A percentile compares a stretch with the other conserved stretches of the same genome.
Evolutionary conservation across 1,140 invertebrate genomes (phyloP).

Genomic region (Rhysida immarginata): DNA sequence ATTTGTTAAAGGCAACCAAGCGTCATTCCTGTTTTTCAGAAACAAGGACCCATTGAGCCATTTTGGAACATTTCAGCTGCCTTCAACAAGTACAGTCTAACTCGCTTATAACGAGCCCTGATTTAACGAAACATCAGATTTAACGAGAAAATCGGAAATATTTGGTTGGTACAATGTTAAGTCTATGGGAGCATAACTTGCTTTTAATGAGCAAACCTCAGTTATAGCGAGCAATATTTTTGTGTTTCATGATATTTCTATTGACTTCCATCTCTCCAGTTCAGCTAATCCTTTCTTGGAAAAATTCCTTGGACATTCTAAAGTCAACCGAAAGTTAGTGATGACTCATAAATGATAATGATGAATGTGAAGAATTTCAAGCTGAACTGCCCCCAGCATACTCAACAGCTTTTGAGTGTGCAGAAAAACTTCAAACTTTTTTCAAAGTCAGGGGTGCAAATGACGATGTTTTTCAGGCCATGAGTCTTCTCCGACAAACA

Average conservation of each 20-base stretch:
- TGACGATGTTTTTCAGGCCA: constrained; percentile 7
- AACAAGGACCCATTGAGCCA: no score
- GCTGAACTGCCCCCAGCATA: neutral
- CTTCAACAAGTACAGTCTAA: neutral
- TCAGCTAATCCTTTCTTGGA: neutral
- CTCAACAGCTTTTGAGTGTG: constrained; percentile 1
- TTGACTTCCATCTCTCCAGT: neutral
- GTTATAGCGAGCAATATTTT: neutral
- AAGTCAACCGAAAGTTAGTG: neutral
- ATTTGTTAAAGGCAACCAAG: no score
- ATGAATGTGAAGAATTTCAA: constrained; percentile 4
- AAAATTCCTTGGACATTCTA: neutral
- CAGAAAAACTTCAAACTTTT: constrained; percentile 6
- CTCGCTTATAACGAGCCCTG: neutral
- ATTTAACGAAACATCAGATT: no score
- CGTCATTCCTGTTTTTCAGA: no score
- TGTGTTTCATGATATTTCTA: neutral
- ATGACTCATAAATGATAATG: neutral
- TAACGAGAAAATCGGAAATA: neutral
- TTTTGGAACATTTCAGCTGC: no score
- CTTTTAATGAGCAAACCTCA: neutral
- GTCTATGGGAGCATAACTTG: neutral
- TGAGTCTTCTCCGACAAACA: constrained; percentile 7
- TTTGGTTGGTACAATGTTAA: neutral
- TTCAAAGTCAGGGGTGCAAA: constrained; percentile 5